These are phyloP conservation scores for Acanthaster planci DNA, from an alignment of 35 echinoderm and acorn worm genomes.

Conservation along the genomic window DNA sequence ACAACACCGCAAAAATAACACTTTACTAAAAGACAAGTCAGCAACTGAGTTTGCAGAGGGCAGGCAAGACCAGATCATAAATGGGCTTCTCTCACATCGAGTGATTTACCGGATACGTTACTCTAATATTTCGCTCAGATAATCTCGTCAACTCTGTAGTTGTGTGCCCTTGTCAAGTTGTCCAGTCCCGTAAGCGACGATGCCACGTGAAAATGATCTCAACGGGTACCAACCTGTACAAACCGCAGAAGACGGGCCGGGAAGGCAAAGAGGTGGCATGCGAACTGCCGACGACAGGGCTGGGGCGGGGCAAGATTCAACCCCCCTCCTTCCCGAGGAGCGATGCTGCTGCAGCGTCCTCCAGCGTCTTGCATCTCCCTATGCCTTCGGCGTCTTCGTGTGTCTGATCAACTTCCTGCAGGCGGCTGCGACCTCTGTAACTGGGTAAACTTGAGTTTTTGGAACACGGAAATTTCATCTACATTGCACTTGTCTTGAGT, in stretches of 20 bases:
- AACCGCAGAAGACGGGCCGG: not conserved
- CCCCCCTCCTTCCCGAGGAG: not conserved
- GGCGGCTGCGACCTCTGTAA: not conserved
- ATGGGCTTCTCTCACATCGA: no score
- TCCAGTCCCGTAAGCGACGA: not conserved
- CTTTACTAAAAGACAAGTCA: no score
- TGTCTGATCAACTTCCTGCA: not conserved
- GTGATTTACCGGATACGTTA: no score
- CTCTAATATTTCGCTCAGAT: no score
- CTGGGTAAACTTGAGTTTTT: not conserved
- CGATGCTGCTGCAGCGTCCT: not conserved
- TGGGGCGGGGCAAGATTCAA: not conserved
- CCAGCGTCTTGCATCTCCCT: slow-evolving; percentile 8
- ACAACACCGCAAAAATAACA: no score
- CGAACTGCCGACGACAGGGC: not conserved
- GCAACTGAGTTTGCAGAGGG: no score
- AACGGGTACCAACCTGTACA: slow-evolving; percentile 1
- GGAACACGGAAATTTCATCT: no score
- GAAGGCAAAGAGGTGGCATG: not conserved
- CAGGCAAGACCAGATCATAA: no score
- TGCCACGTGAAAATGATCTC: not conserved
- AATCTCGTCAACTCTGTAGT: no score
- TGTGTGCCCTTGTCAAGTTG: no score
- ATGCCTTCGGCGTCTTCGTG: not conserved
- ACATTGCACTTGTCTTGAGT: no score